phyloP scores from a whole-genome alignment of 2,888 invertebrate genomes.

The Labia minor region DNA sequence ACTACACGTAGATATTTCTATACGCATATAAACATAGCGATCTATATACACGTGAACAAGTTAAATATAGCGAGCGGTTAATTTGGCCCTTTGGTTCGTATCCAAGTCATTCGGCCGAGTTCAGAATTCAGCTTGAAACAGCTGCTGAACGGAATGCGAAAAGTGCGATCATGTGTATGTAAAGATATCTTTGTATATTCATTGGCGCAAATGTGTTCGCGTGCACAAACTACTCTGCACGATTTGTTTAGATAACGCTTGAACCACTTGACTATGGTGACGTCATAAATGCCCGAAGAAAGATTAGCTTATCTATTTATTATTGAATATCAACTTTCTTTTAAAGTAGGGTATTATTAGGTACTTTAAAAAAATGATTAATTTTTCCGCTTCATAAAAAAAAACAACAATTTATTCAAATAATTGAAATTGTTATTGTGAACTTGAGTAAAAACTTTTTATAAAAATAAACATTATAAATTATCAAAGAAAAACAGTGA shows the following conservation, averaged over 20 bases:
- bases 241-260: background rate
- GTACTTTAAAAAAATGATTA: no score
- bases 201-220: background rate
- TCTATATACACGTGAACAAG: conserved; percentile 8
- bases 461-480: no score
- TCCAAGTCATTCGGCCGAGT: conserved; percentile 13
- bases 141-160: conserved; percentile 5
- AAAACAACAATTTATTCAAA: no score
- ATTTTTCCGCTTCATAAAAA: no score
- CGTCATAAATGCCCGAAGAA: background rate
- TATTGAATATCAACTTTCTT: background rate
- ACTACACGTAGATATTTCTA: background rate
- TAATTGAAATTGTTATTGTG: no score
- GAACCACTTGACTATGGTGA: background rate
- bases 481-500: no score
- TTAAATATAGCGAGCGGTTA: conserved; percentile 6
- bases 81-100: conserved; percentile 5
- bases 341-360: background rate
- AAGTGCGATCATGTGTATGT: background rate
- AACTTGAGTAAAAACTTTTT: no score
- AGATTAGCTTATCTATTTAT: background rate
- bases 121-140: conserved; percentile 2
- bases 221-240: background rate
- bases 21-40: background rate
- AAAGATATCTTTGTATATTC: background rate